A percentile compares a stretch with the other conserved stretches of the same genome.
Conservation (phyloP, 1,140 invertebrate species). For the Drosophila asahinai region DNA sequence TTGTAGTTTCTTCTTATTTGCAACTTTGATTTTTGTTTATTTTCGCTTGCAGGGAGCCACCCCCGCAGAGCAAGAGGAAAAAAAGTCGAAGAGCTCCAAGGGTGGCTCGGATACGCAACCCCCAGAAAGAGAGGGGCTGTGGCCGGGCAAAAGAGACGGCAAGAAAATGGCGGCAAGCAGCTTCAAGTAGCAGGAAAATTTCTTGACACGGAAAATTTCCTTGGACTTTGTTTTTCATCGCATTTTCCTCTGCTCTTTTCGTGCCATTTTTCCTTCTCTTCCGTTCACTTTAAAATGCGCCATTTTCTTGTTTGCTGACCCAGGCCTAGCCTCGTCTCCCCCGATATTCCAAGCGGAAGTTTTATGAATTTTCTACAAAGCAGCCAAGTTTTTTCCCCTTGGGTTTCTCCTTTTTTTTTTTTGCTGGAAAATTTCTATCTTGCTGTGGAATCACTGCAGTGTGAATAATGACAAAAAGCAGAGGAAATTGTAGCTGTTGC, state of each 20-base stretch:
- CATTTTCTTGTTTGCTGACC: constrained; percentile 77
- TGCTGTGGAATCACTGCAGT: constrained; percentile 79
- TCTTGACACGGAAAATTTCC: constrained; percentile 63
- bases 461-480: constrained; percentile 67
- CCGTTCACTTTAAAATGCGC: constrained; percentile 76
- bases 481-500: constrained; percentile 52
- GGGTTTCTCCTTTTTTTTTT: constrained; percentile 29
- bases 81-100: constrained; percentile 22
- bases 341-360: constrained; percentile 69
- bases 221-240: constrained; percentile 45
- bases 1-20: constrained; percentile 84
- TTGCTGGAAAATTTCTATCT: constrained; percentile 39
- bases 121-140: constrained; percentile 10
- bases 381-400: constrained; percentile 66
- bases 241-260: background rate
- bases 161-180: constrained; percentile 53
- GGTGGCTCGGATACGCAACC: constrained; percentile 27
- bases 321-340: constrained; percentile 11
- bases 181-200: constrained; percentile 46
- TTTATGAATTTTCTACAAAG: constrained; percentile 83
- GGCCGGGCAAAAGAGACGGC: constrained; percentile 1
- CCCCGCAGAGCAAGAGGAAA: constrained; percentile 12
- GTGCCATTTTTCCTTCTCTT: constrained; percentile 2
- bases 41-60: constrained; percentile 65
- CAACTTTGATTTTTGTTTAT: constrained; percentile 84